Percentiles rank a stretch among this genome's conserved stretches.
Conservation (phyloP, 30 jellyfish, hydroid and myxozoan species). For the Nemopilema nomurai region DNA sequence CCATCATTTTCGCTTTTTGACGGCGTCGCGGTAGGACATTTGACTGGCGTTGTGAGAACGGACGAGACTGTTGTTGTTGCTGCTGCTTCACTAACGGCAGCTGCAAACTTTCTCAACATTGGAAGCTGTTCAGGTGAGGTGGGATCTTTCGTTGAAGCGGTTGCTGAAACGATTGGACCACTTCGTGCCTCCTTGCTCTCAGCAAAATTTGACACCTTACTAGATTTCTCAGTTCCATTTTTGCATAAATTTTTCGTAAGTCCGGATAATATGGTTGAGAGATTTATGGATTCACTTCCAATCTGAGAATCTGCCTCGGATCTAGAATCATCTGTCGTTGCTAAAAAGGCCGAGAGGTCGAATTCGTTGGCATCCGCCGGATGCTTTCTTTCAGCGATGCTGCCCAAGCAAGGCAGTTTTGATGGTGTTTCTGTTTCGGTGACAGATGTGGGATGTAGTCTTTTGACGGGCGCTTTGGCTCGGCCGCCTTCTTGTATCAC, state of each 20-base stretch:
- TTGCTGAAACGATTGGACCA: not conserved
- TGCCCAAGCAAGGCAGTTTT: constrained; percentile 2
- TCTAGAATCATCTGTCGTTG: constrained; percentile 30
- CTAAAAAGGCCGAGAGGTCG: constrained; percentile 42
- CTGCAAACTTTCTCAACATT: not conserved
- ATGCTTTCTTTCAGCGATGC: not conserved
- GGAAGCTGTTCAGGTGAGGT: not conserved
- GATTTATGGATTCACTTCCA: constrained; percentile 29
- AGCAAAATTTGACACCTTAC: not conserved
- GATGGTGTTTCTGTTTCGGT: constrained; percentile 33
- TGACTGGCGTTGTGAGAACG: constrained; percentile 69
- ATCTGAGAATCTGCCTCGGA: constrained; percentile 6
- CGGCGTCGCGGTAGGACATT: constrained; percentile 52
- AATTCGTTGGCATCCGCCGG: constrained; percentile 29
- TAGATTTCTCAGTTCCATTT: not conserved
- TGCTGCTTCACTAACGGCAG: constrained; percentile 1
- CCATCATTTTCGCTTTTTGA: constrained; percentile 35
- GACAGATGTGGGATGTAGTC: constrained; percentile 54
- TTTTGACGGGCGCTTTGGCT: constrained; percentile 33
- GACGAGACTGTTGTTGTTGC: constrained; percentile 16
- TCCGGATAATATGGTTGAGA: constrained; percentile 59
- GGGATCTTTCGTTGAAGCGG: not conserved
- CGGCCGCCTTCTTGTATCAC: constrained; percentile 67
- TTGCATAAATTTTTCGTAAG: constrained; percentile 56
- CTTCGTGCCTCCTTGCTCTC: not conserved